Evolutionary conservation across 2,888 invertebrate species (phyloP).

Genomic region (Schizotus pectinicornis): DNA sequence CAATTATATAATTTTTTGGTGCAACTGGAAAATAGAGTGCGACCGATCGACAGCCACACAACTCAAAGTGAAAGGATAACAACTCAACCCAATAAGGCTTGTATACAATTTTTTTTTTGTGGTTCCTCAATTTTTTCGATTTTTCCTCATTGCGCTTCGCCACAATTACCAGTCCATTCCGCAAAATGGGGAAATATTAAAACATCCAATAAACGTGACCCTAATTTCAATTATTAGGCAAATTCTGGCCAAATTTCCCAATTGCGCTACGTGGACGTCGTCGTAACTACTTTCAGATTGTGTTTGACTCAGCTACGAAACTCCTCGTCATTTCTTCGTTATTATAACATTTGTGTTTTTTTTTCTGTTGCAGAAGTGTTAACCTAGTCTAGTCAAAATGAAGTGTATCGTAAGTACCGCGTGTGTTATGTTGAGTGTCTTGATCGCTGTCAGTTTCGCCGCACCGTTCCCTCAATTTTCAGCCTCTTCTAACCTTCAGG

Average conservation of each 20-base stretch:
- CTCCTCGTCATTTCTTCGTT: not conserved
- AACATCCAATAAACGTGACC: not conserved
- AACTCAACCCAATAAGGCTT: conserved; percentile 12
- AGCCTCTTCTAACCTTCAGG: conserved; percentile 50
- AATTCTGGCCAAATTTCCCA: conserved; percentile 10
- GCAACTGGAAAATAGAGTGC: not conserved
- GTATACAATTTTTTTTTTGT: conserved; percentile 18
- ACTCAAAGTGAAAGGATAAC: conserved; percentile 19
- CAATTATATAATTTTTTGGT: conserved; percentile 7
- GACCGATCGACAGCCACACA: conserved; percentile 3
- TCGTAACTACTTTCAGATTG: conserved; percentile 20
- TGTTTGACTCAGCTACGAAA: not conserved
- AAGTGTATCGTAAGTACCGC: conserved; percentile 57
- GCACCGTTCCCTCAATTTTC: conserved; percentile 46
- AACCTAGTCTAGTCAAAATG: conserved; percentile 59
- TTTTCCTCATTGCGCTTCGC: too few relatives aligned
- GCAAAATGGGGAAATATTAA: too few relatives aligned
- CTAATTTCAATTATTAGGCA: not conserved
- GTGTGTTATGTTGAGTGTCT: conserved; percentile 55
- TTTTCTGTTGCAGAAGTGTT: conserved; percentile 56
- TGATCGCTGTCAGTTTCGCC: conserved; percentile 52
- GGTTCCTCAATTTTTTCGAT: too few relatives aligned
- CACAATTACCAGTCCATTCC: not conserved
- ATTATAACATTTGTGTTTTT: conserved; percentile 22
- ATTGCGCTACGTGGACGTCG: conserved; percentile 10